A percentile compares a stretch with the other conserved stretches of the same genome.
These are phyloP conservation scores for Microcebus ravelobensis DNA, from an alignment of 2,113 vertebrate species.

Conservation along the genomic window DNA sequence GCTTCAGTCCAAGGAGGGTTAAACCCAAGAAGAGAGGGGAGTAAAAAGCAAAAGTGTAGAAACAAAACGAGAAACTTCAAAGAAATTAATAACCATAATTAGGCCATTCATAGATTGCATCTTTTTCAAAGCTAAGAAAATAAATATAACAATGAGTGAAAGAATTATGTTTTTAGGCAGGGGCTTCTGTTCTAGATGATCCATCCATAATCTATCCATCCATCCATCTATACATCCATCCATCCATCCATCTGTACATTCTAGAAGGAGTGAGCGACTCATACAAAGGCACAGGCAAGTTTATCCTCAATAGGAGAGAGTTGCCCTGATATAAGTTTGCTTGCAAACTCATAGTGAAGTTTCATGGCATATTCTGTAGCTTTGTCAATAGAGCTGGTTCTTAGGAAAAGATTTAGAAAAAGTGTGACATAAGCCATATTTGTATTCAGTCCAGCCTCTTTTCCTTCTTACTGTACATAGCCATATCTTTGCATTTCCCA, in stretches of 20 bases:
- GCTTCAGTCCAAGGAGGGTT: not conserved
- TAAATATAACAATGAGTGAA: not conserved
- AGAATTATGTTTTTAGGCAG: not conserved
- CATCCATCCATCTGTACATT: not conserved
- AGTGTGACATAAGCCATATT: not conserved
- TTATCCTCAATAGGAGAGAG: not conserved
- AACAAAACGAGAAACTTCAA: not conserved
- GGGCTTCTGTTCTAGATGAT: not conserved
- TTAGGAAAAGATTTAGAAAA: not conserved
- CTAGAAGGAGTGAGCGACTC: not conserved
- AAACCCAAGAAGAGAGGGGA: not conserved
- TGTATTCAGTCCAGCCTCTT: not conserved
- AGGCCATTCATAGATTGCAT: not conserved
- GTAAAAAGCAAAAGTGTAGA: not conserved
- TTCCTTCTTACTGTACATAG: not conserved
- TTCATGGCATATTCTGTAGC: not conserved
- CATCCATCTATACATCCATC: not conserved
- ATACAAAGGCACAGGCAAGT: not conserved
- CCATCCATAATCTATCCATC: not conserved
- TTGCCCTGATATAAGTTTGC: not conserved
- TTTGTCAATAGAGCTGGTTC: not conserved
- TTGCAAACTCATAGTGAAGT: not conserved
- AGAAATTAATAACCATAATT: not conserved
- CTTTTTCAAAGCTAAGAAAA: not conserved
- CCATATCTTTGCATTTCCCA: not conserved